Conservation (phyloP, 2,888 invertebrate genomes). For the Protophormia terraenovae region DNA sequence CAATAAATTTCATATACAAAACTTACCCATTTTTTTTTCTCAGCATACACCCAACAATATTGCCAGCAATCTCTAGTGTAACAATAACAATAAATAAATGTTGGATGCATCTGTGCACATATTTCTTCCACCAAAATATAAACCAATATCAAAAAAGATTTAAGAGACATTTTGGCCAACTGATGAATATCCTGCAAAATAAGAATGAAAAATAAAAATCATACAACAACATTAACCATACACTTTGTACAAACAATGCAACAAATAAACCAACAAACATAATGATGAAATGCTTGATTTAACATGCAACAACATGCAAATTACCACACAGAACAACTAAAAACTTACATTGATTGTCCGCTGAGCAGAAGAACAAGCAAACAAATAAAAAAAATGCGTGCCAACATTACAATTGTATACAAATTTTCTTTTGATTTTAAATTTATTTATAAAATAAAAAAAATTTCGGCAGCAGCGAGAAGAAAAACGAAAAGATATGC, state of each 20-base stretch:
- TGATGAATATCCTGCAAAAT: conserved; percentile 63
- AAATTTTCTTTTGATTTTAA: conserved; percentile 63
- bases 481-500: conserved; percentile 36
- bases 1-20: background rate
- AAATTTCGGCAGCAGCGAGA: background rate
- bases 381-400: conserved; percentile 59
- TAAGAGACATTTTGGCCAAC: conserved; percentile 60
- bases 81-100: conserved; percentile 63
- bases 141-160: conserved; percentile 59
- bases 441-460: conserved; percentile 49
- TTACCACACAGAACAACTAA: conserved; percentile 66
- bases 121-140: background rate
- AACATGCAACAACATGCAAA: conserved; percentile 69
- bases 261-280: conserved; percentile 54
- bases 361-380: background rate
- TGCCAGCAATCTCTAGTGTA: conserved; percentile 41
- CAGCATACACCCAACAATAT: background rate
- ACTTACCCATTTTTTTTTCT: background rate
- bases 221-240: conserved; percentile 2
- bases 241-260: background rate
- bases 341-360: conserved; percentile 18
- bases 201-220: conserved; percentile 1
- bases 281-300: conserved; percentile 74
- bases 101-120: conserved; percentile 2
- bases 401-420: conserved; percentile 66